Evolutionary conservation across 2,113 vertebrate genomes (phyloP).

Genomic region (Lepus timidus): DNA sequence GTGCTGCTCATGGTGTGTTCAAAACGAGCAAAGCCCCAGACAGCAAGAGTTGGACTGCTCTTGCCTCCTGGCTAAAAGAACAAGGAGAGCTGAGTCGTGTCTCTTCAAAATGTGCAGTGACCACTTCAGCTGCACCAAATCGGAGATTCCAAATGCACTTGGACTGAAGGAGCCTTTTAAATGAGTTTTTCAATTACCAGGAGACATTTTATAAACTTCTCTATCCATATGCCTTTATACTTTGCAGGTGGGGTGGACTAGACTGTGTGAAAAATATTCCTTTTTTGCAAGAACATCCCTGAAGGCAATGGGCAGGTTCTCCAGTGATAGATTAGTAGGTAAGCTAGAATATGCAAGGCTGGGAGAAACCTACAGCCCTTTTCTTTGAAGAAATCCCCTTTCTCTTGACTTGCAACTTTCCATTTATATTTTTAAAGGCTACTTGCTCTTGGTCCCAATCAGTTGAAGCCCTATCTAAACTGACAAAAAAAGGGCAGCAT

Average conservation of each 20-base stretch:
- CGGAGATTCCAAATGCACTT: conserved; percentile 26
- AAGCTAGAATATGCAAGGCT: conserved; percentile 1
- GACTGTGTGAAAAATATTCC: neutral
- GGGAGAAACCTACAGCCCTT: neutral
- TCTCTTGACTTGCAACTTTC: conserved; percentile 36
- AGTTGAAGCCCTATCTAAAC: neutral
- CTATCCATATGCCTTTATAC: neutral
- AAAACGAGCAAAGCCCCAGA: conserved; percentile 15
- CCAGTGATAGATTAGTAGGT: conserved; percentile 15
- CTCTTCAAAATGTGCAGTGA: conserved; percentile 19
- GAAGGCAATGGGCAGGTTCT: neutral
- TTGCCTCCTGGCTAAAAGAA: neutral
- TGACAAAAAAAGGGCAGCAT: neutral
- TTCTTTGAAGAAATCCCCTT: neutral
- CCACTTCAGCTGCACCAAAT: neutral
- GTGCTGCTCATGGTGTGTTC: neutral
- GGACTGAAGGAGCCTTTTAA: conserved; percentile 33
- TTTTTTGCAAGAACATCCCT: neutral
- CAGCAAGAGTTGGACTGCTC: neutral
- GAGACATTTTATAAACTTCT: conserved; percentile 61
- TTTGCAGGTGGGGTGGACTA: neutral
- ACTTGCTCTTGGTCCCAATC: neutral
- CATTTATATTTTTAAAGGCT: neutral
- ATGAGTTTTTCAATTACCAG: conserved; percentile 35
- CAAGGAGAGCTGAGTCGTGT: neutral